Conservation (phyloP, 64 coral and sea anemone genomes). For the Platygyra sinensis region DNA sequence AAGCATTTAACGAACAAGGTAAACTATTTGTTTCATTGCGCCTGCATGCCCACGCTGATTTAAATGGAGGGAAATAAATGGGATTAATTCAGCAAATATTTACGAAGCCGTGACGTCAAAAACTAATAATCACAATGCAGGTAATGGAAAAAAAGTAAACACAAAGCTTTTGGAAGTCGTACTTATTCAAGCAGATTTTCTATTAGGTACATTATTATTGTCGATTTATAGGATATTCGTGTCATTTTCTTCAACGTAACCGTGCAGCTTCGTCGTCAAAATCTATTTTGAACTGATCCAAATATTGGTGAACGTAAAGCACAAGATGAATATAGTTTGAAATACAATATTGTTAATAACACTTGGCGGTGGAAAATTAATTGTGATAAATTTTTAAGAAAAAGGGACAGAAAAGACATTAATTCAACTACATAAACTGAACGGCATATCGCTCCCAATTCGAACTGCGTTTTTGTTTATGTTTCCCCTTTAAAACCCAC, state of each 20-base stretch:
- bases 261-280: neutral
- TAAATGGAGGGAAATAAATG: neutral
- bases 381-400: neutral
- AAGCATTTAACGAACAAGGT: neutral
- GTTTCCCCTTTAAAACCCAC: too few species aligned
- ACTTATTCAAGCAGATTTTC: neutral
- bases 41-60: constrained; percentile 29
- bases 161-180: neutral
- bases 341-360: neutral
- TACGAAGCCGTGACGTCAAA: neutral
- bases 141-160: neutral
- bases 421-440: too few species aligned
- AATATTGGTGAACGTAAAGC: neutral
- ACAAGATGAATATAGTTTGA: neutral
- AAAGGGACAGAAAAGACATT: too few species aligned
- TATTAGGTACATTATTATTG: neutral
- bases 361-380: neutral
- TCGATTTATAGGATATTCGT: neutral
- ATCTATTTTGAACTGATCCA: neutral
- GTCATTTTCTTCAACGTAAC: neutral
- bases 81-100: constrained; percentile 33
- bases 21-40: neutral
- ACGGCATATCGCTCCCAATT: too few species aligned
- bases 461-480: too few species aligned
- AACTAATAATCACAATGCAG: neutral